These are phyloP conservation scores for Cenopis cana DNA, from an alignment of 2,888 invertebrate species.

Conservation along the genomic window DNA sequence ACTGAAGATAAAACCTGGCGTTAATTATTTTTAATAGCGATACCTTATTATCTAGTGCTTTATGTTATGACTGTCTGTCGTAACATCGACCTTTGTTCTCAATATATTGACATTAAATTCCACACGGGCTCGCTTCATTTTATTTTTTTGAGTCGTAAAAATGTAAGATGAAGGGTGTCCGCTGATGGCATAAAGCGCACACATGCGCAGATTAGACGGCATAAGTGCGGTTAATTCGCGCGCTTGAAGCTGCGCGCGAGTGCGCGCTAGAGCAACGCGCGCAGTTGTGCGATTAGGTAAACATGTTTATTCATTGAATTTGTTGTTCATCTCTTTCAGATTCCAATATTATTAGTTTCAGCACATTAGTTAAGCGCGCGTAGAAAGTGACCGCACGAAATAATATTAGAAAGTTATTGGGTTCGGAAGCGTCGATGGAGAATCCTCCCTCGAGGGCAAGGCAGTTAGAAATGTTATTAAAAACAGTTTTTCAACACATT, in stretches of 20 bases:
- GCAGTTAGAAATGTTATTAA: not conserved
- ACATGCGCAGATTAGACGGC: constrained; percentile 75
- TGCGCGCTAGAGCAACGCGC: constrained; percentile 59
- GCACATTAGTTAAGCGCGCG: too few species aligned
- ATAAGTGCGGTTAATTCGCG: constrained; percentile 81
- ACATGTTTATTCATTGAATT: not conserved
- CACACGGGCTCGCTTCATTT: constrained; percentile 24
- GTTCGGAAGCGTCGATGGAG: not conserved
- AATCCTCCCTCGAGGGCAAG: not conserved
- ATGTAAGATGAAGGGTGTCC: constrained; percentile 49
- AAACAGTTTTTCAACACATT: too few species aligned
- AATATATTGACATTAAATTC: constrained; percentile 24
- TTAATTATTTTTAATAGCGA: constrained; percentile 16
- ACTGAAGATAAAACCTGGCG: not conserved
- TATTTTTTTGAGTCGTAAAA: constrained; percentile 46
- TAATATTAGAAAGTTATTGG: too few species aligned
- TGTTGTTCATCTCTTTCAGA: not conserved
- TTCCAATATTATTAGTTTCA: too few species aligned
- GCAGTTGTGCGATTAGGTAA: constrained; percentile 56
- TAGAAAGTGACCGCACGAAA: too few species aligned
- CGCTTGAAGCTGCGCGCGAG: constrained; percentile 63
- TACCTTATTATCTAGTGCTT: constrained; percentile 16
- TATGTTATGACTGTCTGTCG: constrained; percentile 25
- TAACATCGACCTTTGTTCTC: constrained; percentile 18
- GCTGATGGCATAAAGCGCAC: constrained; percentile 66